Evolutionary conservation across 2,113 vertebrate species (phyloP).

Genomic region (Neolamprologus hecqui): DNA sequence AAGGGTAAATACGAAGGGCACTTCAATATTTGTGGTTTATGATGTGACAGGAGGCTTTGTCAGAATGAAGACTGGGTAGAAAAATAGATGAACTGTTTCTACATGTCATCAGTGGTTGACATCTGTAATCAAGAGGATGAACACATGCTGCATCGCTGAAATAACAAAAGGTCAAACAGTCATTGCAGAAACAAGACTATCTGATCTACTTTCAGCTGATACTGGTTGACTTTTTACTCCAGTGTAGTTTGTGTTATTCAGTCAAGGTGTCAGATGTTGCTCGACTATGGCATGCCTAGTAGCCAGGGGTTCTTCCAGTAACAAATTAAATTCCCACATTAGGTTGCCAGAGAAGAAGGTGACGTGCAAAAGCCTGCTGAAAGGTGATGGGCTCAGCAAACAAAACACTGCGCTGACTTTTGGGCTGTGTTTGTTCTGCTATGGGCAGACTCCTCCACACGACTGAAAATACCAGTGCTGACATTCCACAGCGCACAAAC

Average conservation of each 20-base stretch:
- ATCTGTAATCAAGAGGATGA: constrained; percentile 3
- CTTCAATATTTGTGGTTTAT: neutral
- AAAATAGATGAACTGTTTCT: neutral
- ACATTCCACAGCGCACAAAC: constrained; percentile 31
- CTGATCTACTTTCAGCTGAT: neutral
- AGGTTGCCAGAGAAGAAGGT: constrained; percentile 5
- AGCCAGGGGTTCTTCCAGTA: neutral
- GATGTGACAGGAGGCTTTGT: neutral
- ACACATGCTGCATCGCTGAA: neutral
- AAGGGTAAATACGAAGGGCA: neutral
- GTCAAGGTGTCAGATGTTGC: neutral
- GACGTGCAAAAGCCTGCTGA: neutral
- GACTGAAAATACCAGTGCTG: constrained; percentile 36
- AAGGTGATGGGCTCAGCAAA: constrained; percentile 33
- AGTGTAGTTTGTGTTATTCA: neutral
- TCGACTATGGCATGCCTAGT: neutral
- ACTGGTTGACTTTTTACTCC: neutral
- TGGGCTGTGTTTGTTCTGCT: constrained; percentile 27
- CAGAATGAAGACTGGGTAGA: neutral
- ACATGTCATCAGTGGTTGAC: neutral
- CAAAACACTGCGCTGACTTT: neutral
- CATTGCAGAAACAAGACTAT: neutral
- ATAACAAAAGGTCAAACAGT: constrained; percentile 39
- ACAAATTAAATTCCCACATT: constrained; percentile 11
- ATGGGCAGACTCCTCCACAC: constrained; percentile 35